Evolutionary conservation across 2,888 invertebrate genomes (phyloP), one percentile per base, ranked within the genome.

Genomic region (Lepidochrysops patricia): DNA sequence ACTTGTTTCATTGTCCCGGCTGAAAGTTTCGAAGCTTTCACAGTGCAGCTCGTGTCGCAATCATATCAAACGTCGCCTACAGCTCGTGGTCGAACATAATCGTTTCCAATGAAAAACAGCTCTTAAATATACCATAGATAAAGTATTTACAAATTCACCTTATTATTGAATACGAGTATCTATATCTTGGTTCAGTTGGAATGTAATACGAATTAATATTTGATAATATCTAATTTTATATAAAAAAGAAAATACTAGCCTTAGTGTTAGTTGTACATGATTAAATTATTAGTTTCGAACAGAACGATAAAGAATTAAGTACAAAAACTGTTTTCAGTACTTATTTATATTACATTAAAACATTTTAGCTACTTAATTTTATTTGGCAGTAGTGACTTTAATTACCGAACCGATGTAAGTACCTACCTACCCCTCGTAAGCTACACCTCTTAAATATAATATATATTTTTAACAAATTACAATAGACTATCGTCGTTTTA

Each of bases 361-460:
- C 78, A 76, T 80, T 80, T 84, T 84, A 82, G 76, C 80, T 84
- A 84, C 81, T 82, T 85, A 85, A 68, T 71, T 75, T 77, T 84
- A 84, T 78, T 76, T 86, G 88, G 87, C 88, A 87, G 88, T 87
- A 82, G 76, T 83, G 82, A 81, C 79, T 80, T 74, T 77, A 77
- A 70, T 70, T 79, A 80, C 79, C 75, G 79, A 79, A 78, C 78
- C 75, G 79, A 76, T 77, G 66, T 74, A 66, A 68, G 65, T 62
- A 62, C 60, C 67, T 69, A 77, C 58, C 68, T 71, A 79, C 75
- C 75, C 76, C 70, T 81, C 77, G 74, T 74, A 76, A 72, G 71
- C 82, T 85, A 85, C 75, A 61, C 75, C 62, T 68, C 79, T 79
- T 84, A 80, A 72, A 74, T 23, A 77, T 64, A 43, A 43, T 43